These are phyloP conservation scores for Probosciger aterrimus DNA, from an alignment of 2,113 vertebrate species.

Conservation along the genomic window DNA sequence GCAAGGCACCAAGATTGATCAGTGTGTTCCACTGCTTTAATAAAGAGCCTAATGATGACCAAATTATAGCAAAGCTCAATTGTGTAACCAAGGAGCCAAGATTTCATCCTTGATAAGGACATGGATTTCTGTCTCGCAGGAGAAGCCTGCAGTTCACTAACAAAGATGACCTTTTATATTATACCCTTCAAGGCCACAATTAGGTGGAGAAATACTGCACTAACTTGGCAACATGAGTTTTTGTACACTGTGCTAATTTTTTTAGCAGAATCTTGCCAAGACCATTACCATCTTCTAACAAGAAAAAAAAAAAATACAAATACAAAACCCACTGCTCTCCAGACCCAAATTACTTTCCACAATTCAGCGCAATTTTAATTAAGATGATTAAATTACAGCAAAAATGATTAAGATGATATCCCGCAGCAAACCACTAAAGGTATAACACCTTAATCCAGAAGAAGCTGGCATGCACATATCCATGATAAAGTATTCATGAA, in stretches of 20 bases:
- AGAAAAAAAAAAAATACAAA: neutral
- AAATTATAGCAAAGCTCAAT: slow-evolving; percentile 63
- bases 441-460: slow-evolving; percentile 48
- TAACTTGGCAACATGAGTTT: slow-evolving; percentile 52
- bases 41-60: slow-evolving; percentile 64
- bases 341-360: slow-evolving; percentile 56
- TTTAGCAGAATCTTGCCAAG: slow-evolving; percentile 40
- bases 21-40: slow-evolving; percentile 43
- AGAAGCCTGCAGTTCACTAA: slow-evolving; percentile 62
- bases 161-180: slow-evolving; percentile 63
- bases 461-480: neutral
- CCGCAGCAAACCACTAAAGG: slow-evolving; percentile 39
- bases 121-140: slow-evolving; percentile 49
- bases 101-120: slow-evolving; percentile 67
- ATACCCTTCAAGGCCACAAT: slow-evolving; percentile 59
- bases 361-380: slow-evolving; percentile 57
- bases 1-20: slow-evolving; percentile 51
- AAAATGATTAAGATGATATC: slow-evolving; percentile 59
- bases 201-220: slow-evolving; percentile 47
- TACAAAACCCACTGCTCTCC: slow-evolving; percentile 28
- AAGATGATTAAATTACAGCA: slow-evolving; percentile 59
- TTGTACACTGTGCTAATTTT: slow-evolving; percentile 36
- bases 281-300: slow-evolving; percentile 14
- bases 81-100: slow-evolving; percentile 65
- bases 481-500: slow-evolving; percentile 24